Conservation (phyloP, 2,113 vertebrate species). For the Pterocles orientalis region DNA sequence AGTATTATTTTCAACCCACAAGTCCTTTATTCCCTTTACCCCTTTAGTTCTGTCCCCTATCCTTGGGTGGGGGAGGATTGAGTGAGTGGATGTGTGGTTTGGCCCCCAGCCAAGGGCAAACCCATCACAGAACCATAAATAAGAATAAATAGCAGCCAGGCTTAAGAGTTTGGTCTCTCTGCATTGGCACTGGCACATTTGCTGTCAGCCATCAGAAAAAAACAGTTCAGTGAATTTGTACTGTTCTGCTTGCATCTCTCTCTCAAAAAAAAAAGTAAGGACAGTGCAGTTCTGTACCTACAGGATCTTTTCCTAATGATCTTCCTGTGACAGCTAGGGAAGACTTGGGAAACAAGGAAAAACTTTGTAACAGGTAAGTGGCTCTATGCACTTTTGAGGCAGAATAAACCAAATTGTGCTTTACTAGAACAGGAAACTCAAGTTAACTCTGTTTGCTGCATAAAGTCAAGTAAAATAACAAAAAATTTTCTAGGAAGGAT, state of each 20-base stretch:
- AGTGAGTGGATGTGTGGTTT: too few species aligned
- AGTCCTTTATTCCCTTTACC: too few species aligned
- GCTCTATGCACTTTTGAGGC: background rate
- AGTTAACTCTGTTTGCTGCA: background rate
- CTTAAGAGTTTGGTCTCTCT: background rate
- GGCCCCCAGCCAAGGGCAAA: too few species aligned
- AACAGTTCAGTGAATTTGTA: background rate
- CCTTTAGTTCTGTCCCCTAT: too few species aligned
- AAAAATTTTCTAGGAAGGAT: background rate
- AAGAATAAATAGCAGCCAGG: background rate
- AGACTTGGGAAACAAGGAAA: background rate
- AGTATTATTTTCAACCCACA: too few species aligned
- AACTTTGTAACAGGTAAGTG: background rate
- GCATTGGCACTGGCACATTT: background rate
- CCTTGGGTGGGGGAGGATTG: too few species aligned
- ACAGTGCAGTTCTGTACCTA: background rate
- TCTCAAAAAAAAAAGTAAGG: background rate
- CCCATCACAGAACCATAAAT: background rate
- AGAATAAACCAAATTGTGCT: background rate
- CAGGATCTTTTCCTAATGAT: background rate
- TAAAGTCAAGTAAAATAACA: background rate
- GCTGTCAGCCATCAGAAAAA: background rate
- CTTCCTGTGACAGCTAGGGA: background rate
- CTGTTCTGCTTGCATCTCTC: background rate
- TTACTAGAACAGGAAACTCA: background rate